phyloP scores from a whole-genome alignment of 1,140 invertebrate species.

The Drosophila sp. region DNA sequence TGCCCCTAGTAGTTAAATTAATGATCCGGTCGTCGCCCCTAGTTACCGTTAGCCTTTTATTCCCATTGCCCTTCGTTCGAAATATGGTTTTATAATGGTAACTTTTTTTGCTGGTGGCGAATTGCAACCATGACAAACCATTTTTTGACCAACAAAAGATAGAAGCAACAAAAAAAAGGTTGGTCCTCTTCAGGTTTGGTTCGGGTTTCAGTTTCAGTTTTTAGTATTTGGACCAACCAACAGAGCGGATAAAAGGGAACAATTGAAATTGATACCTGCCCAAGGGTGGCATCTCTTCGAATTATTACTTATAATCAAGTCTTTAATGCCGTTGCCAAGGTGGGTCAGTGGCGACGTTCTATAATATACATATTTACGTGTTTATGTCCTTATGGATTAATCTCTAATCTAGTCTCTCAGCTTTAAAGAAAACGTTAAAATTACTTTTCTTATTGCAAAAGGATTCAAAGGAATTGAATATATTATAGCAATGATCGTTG shows the following conservation, averaged over 20 bases:
- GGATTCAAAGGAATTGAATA: too few species aligned
- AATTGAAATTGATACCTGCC: background rate
- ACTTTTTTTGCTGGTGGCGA: background rate
- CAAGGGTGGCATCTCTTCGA: background rate
- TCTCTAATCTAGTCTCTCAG: too few species aligned
- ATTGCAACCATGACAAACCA: background rate
- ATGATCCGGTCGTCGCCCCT: conserved; percentile 7
- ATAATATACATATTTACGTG: too few species aligned
- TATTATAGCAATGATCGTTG: too few species aligned
- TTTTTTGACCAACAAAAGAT: background rate
- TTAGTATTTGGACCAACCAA: background rate
- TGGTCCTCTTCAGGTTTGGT: too few species aligned
- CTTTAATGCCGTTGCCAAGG: too few species aligned
- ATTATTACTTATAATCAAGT: background rate
- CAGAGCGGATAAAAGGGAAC: background rate
- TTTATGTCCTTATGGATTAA: too few species aligned
- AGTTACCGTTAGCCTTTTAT: conserved; percentile 29
- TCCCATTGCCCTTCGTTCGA: background rate
- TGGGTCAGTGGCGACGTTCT: too few species aligned
- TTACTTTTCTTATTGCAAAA: too few species aligned
- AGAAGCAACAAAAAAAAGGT: background rate
- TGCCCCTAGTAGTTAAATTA: background rate
- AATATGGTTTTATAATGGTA: background rate
- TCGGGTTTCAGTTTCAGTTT: background rate
- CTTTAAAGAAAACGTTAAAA: too few species aligned